A percentile compares a stretch with the other conserved stretches of the same genome.
Conservation (phyloP, 2,797 vertebrate genomes). For the Hozukius guyotensis region DNA sequence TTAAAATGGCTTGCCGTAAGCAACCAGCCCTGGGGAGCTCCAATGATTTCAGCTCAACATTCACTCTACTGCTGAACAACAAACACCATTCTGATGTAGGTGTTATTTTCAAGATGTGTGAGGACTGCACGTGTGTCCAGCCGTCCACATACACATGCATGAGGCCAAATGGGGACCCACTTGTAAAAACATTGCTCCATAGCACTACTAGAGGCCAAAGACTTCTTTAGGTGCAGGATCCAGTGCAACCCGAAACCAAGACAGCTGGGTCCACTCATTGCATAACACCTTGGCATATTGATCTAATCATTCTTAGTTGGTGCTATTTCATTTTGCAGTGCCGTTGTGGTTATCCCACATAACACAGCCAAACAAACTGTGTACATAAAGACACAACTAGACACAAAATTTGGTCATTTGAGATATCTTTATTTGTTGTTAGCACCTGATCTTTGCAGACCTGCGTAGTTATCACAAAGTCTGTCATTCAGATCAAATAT, state of each 20-base stretch:
- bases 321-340: background rate
- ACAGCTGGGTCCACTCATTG: background rate
- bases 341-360: background rate
- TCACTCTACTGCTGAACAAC: too few relatives aligned
- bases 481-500: conserved; percentile 35
- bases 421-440: conserved; percentile 47
- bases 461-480: conserved; percentile 7
- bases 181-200: too few relatives aligned
- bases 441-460: conserved; percentile 39
- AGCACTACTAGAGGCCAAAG: too few relatives aligned
- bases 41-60: too few relatives aligned
- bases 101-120: too few relatives aligned
- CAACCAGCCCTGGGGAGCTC: too few relatives aligned
- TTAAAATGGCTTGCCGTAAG: too few relatives aligned
- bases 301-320: background rate
- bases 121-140: too few relatives aligned
- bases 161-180: too few relatives aligned
- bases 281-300: background rate
- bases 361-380: background rate
- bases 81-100: too few relatives aligned
- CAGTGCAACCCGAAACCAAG: background rate
- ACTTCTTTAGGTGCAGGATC: background rate
- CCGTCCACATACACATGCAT: too few relatives aligned
- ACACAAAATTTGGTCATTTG: background rate
- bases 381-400: background rate